Base-by-base conservation (phyloP, 2,888 invertebrate genomes). In the Willowsia nigromaculata region DNA sequence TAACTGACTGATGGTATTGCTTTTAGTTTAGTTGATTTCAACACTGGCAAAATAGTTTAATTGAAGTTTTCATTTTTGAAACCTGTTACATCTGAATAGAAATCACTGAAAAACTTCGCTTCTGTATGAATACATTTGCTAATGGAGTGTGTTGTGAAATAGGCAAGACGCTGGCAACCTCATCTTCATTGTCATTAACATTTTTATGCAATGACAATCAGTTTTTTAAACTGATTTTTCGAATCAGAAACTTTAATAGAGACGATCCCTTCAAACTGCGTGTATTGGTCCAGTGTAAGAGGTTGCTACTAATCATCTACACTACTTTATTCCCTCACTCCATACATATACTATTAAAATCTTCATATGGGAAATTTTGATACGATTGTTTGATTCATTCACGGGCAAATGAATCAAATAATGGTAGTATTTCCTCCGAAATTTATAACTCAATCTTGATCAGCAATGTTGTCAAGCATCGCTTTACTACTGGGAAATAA, bases 401-500 rank as follows among this genome's bases (percentile, higher is more conserved):
- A 33, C 33, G 3, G 15, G 43, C 15, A 62, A 62, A 33, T 62
- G 33, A 33, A 62, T 62, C 27, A 30, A 33, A 27, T 3, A 43
- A 43, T 43, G 13, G 43, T 43, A 43, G 13, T 43, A 25, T 9
- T 2, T 1, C 27, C 27, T 59, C 27, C 59, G 27, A 27, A 7
- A 59, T 59, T 59, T 59, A 27, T 59, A 59, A 59, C 62, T 62
- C 62, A 30, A 62, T 62, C 33, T 33, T 33, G n/a, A 62, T 33
- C 62, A 56, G 25, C 9, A n/a, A 25, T 5, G 7, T n/a, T 62
- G 30, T 30, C 62, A 33, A 33, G 15, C 33, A 1, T 53, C 18
- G 13, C n/a, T n/a, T n/a, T n/a, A n/a, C n/a, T n/a, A n/a, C n/a
- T n/a, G 11, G 37, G 9, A 53, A 53, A 53, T 15, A 15, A 13